Percentiles rank a stretch among this genome's conserved stretches.
phyloP scores from a whole-genome alignment of 2,888 invertebrate genomes.

The Zaprionus lineosus region DNA sequence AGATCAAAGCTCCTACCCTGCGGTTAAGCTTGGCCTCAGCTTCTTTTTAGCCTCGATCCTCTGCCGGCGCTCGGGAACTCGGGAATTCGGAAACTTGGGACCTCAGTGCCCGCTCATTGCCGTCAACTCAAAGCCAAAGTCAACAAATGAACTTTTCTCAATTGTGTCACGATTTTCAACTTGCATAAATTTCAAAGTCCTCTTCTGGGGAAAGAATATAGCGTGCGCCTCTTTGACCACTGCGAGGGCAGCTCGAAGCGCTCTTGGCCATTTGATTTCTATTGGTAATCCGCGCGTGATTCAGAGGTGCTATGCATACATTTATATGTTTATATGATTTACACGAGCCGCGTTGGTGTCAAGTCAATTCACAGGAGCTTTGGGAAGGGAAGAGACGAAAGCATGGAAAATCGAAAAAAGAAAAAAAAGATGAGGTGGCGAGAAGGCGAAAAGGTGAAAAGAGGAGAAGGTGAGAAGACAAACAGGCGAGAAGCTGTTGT shows the following conservation, averaged over 20 bases:
- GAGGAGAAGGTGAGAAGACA: too few relatives aligned
- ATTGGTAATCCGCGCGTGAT: conserved; percentile 57
- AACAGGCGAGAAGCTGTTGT: conserved; percentile 9
- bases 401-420: too few relatives aligned
- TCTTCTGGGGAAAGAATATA: background rate
- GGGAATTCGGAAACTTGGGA: too few relatives aligned
- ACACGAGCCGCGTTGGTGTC: conserved; percentile 53
- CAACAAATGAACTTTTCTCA: conserved; percentile 67
- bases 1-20: conserved; percentile 30
- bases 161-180: conserved; percentile 78
- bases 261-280: conserved; percentile 55
- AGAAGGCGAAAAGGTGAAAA: too few relatives aligned
- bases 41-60: background rate
- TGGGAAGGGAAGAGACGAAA: background rate
- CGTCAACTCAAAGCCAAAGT: conserved; percentile 39
- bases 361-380: conserved; percentile 3
- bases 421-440: too few relatives aligned
- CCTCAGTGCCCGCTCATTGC: too few relatives aligned
- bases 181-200: conserved; percentile 67
- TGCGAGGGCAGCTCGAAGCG: conserved; percentile 32
- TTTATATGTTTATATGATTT: conserved; percentile 52
- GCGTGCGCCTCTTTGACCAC: conserved; percentile 43
- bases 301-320: conserved; percentile 56
- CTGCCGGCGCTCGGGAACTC: background rate
- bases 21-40: background rate